Percentiles rank a stretch among this genome's conserved stretches.
These are phyloP conservation scores for Zosterops japonicus DNA, from an alignment of 2,113 vertebrate genomes.

Conservation along the genomic window DNA sequence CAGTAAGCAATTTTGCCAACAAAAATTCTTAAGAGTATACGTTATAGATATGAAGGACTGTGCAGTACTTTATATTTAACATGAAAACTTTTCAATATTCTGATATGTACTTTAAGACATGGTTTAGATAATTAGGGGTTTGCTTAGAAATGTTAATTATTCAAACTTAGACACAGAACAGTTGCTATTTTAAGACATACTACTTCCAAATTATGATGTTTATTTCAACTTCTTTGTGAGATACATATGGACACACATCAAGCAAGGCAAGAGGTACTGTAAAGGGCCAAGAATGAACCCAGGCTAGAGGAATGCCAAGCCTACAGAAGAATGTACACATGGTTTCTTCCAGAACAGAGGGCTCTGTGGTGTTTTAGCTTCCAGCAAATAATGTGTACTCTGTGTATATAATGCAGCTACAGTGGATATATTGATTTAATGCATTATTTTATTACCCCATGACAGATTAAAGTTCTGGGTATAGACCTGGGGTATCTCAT, in stretches of 20 bases:
- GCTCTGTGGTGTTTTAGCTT: neutral
- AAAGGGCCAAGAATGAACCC: neutral
- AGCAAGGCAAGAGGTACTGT: neutral
- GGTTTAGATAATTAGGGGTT: neutral
- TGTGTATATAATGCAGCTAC: neutral
- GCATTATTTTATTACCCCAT: neutral
- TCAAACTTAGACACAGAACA: neutral
- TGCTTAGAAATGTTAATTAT: neutral
- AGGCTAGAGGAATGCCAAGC: neutral
- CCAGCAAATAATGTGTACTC: neutral
- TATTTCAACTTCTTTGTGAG: neutral
- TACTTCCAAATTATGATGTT: neutral
- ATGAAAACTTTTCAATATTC: neutral
- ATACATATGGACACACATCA: neutral
- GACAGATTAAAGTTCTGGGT: neutral
- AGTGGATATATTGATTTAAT: neutral
- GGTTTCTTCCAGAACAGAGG: neutral
- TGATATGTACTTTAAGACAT: neutral
- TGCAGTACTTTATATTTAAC: neutral
- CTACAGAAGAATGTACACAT: neutral
- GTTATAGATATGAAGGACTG: neutral
- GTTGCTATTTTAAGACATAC: neutral
- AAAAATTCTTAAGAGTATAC: neutral
- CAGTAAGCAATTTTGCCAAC: neutral
- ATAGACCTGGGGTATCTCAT: neutral